These are phyloP conservation scores for Brachycybe producta DNA, from an alignment of 2,888 invertebrate species.

Conservation along the genomic window DNA sequence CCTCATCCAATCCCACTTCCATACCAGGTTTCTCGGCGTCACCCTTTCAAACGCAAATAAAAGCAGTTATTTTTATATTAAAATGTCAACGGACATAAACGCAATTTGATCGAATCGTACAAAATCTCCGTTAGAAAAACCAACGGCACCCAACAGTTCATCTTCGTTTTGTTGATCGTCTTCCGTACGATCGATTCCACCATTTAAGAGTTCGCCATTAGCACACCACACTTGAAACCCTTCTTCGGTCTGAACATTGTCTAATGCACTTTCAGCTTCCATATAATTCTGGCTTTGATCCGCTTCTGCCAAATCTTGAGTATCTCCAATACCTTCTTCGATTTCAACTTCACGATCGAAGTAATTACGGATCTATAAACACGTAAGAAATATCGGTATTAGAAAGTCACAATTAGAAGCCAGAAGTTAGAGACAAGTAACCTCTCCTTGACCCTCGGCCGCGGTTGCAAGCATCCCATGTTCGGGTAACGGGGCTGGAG, in stretches of 20 bases:
- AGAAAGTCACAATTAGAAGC: background rate
- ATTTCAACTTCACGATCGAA: conserved; percentile 17
- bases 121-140: conserved; percentile 16
- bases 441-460: conserved; percentile 15
- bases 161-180: conserved; percentile 18
- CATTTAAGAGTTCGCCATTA: conserved; percentile 7
- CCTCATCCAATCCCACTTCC: conserved; percentile 20
- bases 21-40: conserved; percentile 3
- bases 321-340: conserved; percentile 20
- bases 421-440: background rate
- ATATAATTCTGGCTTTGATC: conserved; percentile 19
- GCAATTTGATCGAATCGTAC: conserved; percentile 1
- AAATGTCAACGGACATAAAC: too few relatives aligned
- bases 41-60: conserved; percentile 5
- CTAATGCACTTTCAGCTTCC: conserved; percentile 10
- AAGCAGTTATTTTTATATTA: conserved; percentile 2
- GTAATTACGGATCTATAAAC: background rate
- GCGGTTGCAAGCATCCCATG: conserved; percentile 11
- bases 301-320: conserved; percentile 21
- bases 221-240: conserved; percentile 6
- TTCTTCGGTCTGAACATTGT: conserved; percentile 11
- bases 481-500: conserved; percentile 13
- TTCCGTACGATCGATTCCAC: conserved; percentile 17
- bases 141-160: conserved; percentile 10
- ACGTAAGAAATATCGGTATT: background rate